Evolutionary conservation across 2,113 vertebrate species (phyloP).

Genomic region (Saccopteryx leptura): DNA sequence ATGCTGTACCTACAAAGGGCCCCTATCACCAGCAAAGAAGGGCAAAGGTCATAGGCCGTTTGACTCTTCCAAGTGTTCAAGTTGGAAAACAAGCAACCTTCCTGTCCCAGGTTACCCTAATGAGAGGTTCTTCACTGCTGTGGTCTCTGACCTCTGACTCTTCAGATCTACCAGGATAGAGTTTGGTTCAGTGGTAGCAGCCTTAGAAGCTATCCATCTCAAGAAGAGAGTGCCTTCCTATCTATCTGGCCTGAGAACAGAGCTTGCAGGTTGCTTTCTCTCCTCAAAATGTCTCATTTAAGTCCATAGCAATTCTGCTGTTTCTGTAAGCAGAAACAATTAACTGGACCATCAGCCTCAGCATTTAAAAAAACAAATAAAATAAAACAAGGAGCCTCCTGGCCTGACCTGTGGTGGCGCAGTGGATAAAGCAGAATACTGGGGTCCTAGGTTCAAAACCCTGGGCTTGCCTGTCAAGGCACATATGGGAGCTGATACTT

Average conservation of each 20-base stretch:
- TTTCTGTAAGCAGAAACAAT: constrained; percentile 38
- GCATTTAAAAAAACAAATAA: background rate
- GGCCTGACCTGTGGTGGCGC: too few relatives aligned
- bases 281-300: constrained; percentile 47
- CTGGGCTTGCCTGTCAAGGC: too few relatives aligned
- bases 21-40: constrained; percentile 44
- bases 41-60: constrained; percentile 30
- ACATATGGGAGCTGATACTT: too few relatives aligned
- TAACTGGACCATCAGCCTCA: constrained; percentile 29
- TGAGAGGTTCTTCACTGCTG: background rate
- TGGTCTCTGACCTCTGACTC: constrained; percentile 48
- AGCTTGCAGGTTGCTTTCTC: constrained; percentile 41
- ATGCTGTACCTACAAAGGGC: constrained; percentile 70
- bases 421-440: too few relatives aligned
- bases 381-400: background rate
- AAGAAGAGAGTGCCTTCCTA: constrained; percentile 57
- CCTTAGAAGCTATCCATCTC: constrained; percentile 28
- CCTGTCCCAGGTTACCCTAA: constrained; percentile 69
- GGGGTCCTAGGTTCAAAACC: too few relatives aligned
- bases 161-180: constrained; percentile 44
- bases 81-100: constrained; percentile 68
- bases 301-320: background rate
- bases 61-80: constrained; percentile 66
- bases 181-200: constrained; percentile 25
- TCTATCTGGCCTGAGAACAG: constrained; percentile 56